Percentiles rank a stretch among this genome's conserved stretches.
phyloP scores from a whole-genome alignment of 2,113 vertebrate genomes.

The Heterotis niloticus region DNA sequence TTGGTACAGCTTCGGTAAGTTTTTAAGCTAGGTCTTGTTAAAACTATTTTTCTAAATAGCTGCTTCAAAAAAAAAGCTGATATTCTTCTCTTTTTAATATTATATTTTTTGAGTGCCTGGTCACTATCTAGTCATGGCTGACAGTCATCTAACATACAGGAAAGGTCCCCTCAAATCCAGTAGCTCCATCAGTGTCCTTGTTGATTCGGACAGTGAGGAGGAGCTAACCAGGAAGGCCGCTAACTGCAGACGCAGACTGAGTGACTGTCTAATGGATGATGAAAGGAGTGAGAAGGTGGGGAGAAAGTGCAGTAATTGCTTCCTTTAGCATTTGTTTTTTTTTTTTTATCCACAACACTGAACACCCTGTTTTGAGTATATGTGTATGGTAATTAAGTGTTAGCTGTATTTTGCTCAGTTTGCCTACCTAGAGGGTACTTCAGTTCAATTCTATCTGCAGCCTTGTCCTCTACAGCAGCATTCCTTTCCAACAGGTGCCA shows the following conservation, averaged over 20 bases:
- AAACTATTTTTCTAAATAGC: too few species aligned
- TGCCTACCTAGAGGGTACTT: too few species aligned
- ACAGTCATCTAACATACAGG: conserved; percentile 50
- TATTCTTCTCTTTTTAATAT: neutral
- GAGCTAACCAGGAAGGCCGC: conserved; percentile 71
- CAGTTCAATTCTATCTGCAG: neutral
- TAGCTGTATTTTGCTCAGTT: neutral
- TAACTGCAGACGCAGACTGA: conserved; percentile 70
- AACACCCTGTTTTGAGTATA: neutral
- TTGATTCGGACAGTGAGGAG: conserved; percentile 92
- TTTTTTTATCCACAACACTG: too few species aligned
- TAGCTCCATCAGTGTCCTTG: conserved; percentile 54
- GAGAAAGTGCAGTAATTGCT: neutral
- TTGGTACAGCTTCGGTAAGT: conserved; percentile 77
- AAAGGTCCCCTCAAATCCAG: conserved; percentile 74
- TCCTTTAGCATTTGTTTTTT: too few species aligned
- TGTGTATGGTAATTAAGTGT: too few species aligned
- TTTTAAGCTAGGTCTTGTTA: neutral
- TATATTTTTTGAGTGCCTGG: neutral
- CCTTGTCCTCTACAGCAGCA: neutral
- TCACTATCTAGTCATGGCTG: neutral
- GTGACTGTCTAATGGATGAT: conserved; percentile 60
- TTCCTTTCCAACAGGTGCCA: conserved; percentile 31
- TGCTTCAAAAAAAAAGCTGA: too few species aligned
- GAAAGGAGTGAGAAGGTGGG: conserved; percentile 60